These are phyloP conservation scores for Platanista minor DNA, from an alignment of 2,113 vertebrate species.

Conservation along the genomic window DNA sequence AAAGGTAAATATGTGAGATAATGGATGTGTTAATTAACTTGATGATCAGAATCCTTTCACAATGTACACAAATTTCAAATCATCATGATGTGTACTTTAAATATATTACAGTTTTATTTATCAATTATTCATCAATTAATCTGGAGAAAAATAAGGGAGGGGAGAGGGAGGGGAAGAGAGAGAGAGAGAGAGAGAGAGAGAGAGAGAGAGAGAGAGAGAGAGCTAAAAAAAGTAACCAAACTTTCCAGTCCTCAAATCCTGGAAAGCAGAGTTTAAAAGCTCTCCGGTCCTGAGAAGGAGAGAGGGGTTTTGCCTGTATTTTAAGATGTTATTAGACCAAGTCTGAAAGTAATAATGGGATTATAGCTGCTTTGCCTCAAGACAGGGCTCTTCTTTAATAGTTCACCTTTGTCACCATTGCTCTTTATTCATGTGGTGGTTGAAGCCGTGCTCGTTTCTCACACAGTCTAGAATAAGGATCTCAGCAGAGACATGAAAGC, in stretches of 20 bases:
- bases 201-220: no score
- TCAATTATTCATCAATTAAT: background rate
- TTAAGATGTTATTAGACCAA: background rate
- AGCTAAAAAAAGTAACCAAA: background rate
- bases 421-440: background rate
- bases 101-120: background rate
- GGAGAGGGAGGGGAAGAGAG: accelerated
- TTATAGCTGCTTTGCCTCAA: background rate
- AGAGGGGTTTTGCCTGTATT: background rate
- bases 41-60: background rate
- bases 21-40: background rate
- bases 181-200: no score
- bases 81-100: background rate
- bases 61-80: background rate
- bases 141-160: background rate
- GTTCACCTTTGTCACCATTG: background rate
- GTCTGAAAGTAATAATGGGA: background rate
- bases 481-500: slow-evolving; percentile 37
- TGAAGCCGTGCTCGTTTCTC: slow-evolving; percentile 23
- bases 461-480: background rate
- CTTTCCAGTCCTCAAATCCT: background rate
- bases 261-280: background rate
- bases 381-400: background rate
- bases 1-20: background rate
- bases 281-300: background rate